Base-by-base conservation (phyloP, 2,113 vertebrate genomes). In the Calcarius ornatus region DNA sequence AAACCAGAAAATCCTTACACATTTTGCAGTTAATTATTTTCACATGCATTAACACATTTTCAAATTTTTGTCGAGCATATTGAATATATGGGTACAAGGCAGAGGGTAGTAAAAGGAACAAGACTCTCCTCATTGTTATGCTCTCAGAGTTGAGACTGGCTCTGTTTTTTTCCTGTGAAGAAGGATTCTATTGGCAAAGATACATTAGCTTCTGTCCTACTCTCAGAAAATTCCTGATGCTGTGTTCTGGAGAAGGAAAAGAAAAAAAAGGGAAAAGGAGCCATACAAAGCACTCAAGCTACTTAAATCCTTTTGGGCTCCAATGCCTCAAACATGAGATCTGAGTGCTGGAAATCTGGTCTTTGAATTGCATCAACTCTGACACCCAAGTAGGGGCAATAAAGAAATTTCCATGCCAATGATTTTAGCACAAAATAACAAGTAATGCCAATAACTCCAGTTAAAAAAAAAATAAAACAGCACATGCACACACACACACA, bases 401-500 rank as follows among this genome's bases (percentile, higher is more conserved):
- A 82, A 86, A 84, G 42, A 72, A 81, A 85, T 82, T 89, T 88
- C 50, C 47, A 83, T 85, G 40, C 68, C 65, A 91, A 75, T 68
- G 12, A 88, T 92, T 92, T 80, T 65, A 88, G 59, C 45, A 83
- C 57, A 88, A 83, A 95, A 78, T 88, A 88, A 24, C 64, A 51
- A 77, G 43, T 50, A 68, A 85, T 81, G 40, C 35, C 27, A 51
- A 27, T 23, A 66, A 81, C 22, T 51, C 38, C 54, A 61, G 15
- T 60, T 3, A 35, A 66, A 51, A 57, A 54, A 18, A 27, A 27
- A 20, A n/a, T n/a, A 25, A 69, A 35, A 45, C 27, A 47, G 33
- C 43, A 28, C 57, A 56, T 6, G 6, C 48, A 28, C 75, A 72
- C 81, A 88, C 90, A 6, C 48, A 6, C 48, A n/a, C 71, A 72